Conservation (phyloP, 2,113 vertebrate genomes). For the Daboia siamensis region DNA sequence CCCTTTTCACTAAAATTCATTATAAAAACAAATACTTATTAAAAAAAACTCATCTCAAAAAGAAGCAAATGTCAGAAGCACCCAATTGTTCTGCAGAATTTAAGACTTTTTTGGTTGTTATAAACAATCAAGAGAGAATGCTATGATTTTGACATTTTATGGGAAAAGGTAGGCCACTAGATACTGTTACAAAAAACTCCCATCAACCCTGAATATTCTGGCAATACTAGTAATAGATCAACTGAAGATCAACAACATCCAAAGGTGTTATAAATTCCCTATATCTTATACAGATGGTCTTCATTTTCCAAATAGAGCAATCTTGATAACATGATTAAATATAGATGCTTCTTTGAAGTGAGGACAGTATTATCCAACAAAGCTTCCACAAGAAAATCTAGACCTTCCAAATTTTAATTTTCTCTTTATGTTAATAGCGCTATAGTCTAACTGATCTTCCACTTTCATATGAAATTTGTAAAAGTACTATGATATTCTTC, state of each 20-base stretch:
- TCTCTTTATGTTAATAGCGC: neutral
- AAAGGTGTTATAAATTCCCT: neutral
- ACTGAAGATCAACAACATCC: neutral
- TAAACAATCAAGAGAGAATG: neutral
- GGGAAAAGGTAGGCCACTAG: neutral
- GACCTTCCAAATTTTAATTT: neutral
- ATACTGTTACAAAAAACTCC: neutral
- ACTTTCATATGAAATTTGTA: neutral
- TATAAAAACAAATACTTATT: neutral
- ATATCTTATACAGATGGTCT: neutral
- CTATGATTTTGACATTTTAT: neutral
- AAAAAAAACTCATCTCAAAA: neutral
- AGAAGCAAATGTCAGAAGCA: neutral
- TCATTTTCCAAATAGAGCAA: neutral
- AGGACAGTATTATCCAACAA: neutral
- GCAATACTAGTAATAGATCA: neutral
- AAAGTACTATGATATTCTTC: no score
- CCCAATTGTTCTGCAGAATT: neutral
- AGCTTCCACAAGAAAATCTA: neutral
- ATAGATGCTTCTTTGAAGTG: neutral
- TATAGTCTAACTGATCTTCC: neutral
- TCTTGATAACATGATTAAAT: neutral
- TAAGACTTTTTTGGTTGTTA: neutral
- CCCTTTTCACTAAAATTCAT: neutral
- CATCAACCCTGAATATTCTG: neutral